Evolutionary conservation across 2,888 invertebrate species (phyloP).

Genomic region (Eilema sororculum): DNA sequence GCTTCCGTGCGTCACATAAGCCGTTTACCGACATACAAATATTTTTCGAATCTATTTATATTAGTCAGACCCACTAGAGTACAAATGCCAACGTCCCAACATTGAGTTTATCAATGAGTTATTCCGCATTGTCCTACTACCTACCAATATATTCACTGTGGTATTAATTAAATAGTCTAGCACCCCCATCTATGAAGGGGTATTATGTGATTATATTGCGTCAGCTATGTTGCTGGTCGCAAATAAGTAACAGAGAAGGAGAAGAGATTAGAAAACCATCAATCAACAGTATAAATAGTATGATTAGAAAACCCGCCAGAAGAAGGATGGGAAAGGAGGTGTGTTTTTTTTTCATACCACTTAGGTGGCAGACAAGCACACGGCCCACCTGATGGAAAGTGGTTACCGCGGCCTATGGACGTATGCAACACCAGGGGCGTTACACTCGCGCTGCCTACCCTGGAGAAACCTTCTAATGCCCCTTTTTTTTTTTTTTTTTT

Average conservation of each 20-base stretch:
- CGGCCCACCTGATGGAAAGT: too few relatives aligned
- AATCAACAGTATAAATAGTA: too few relatives aligned
- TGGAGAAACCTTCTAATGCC: too few relatives aligned
- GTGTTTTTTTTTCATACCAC: too few relatives aligned
- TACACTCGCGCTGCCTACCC: too few relatives aligned
- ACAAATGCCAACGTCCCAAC: not conserved
- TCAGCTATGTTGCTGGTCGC: not conserved
- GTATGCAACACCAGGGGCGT: too few relatives aligned
- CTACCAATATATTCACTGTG: not conserved
- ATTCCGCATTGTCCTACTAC: not conserved
- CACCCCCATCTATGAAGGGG: not conserved
- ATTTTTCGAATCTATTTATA: not conserved
- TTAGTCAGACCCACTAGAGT: not conserved
- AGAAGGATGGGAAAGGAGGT: not conserved
- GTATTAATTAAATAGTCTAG: not conserved
- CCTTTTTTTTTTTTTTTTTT: too few relatives aligned
- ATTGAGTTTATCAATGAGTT: not conserved
- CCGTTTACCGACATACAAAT: not conserved
- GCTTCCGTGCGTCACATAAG: not conserved
- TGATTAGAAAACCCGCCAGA: not conserved
- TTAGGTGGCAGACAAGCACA: too few relatives aligned
- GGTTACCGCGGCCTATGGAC: too few relatives aligned
- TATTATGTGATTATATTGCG: not conserved
- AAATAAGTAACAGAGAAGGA: not conserved
- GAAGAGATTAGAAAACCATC: too few relatives aligned